Evolutionary conservation across 1,140 invertebrate species (phyloP).

Genomic region (Drosophila gunungcola): DNA sequence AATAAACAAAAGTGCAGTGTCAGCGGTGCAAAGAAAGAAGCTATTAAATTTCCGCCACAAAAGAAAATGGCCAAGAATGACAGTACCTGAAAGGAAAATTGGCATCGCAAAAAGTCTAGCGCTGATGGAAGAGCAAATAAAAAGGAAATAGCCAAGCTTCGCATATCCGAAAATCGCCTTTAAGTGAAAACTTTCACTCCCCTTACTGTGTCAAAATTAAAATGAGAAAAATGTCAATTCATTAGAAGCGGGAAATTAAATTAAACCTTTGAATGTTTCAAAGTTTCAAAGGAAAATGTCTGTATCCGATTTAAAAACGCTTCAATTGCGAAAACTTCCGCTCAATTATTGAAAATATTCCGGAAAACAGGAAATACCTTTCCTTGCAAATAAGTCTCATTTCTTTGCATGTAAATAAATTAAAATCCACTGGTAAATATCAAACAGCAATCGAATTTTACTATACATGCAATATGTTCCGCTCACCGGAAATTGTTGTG

Average conservation of each 20-base stretch:
- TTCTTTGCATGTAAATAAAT: background rate
- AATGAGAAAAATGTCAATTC: background rate
- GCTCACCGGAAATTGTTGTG: background rate
- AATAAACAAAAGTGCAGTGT: conserved; percentile 55
- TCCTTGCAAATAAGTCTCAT: background rate
- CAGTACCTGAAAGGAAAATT: conserved; percentile 27
- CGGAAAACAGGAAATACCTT: conserved; percentile 8
- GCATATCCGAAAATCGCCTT: background rate
- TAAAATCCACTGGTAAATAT: conserved; percentile 4
- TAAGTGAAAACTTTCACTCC: background rate
- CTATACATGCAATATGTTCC: conserved; percentile 4
- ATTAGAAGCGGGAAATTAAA: background rate
- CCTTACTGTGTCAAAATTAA: background rate
- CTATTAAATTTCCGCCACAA: conserved; percentile 55
- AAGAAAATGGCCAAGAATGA: conserved; percentile 30
- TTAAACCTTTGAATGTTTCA: no score
- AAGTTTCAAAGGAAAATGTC: conserved; percentile 3
- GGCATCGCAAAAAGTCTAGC: conserved; percentile 1
- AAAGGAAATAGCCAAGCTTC: conserved; percentile 1
- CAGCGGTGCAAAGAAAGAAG: conserved; percentile 44
- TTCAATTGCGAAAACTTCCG: background rate
- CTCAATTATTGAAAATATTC: background rate
- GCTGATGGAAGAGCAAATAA: conserved; percentile 13
- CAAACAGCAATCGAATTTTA: conserved; percentile 8
- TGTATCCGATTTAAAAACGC: background rate